Conservation (phyloP, 1,140 invertebrate species). For the Proctacanthus coquilletti region DNA sequence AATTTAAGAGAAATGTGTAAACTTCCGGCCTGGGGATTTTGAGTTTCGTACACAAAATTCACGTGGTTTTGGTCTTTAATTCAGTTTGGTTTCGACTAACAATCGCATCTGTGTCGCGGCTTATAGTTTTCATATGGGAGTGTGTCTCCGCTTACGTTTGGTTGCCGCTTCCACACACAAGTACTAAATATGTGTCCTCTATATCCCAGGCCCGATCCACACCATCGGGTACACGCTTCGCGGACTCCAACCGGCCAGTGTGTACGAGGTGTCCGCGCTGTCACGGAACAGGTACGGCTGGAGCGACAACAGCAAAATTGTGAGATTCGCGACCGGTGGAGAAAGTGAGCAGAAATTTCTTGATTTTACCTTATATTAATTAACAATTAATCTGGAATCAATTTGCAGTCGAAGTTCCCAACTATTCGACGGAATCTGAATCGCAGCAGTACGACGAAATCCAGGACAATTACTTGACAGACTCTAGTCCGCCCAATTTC, state of each 20-base stretch:
- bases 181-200: no score
- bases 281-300: constrained; percentile 54
- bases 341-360: constrained; percentile 31
- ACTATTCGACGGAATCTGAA: constrained; percentile 26
- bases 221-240: constrained; percentile 45
- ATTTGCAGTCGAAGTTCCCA: constrained; percentile 20
- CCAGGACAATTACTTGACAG: constrained; percentile 12
- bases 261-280: constrained; percentile 49
- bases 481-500: no score
- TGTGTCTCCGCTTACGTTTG: no score
- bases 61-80: no score
- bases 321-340: constrained; percentile 47
- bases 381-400: background rate
- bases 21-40: no score
- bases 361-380: constrained; percentile 1
- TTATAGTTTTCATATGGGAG: no score
- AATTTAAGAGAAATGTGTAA: no score
- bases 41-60: no score
- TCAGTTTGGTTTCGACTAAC: no score
- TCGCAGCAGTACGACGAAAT: constrained; percentile 15
- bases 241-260: constrained; percentile 40
- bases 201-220: constrained; percentile 38
- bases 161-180: no score
- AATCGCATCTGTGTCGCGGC: no score
- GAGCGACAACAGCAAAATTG: constrained; percentile 45